Conservation (phyloP, 1,140 invertebrate genomes). For the Papilio glaucus region DNA sequence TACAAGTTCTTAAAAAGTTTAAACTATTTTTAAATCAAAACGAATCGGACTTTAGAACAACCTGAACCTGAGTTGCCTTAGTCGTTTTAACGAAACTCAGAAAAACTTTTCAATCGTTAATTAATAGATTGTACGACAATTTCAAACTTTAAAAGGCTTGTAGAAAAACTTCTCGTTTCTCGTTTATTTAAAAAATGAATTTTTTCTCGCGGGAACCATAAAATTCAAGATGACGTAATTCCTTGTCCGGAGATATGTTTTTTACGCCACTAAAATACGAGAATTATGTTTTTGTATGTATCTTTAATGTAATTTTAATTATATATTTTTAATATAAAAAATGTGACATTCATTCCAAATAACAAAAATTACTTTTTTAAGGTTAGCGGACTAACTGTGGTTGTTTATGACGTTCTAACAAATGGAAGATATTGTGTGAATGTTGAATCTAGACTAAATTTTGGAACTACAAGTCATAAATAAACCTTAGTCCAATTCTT, state of each 20-base stretch:
- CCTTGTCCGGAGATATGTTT: neutral
- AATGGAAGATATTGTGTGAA: too few relatives aligned
- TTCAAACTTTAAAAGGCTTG: neutral
- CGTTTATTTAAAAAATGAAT: slow-evolving; percentile 2
- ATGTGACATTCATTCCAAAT: too few relatives aligned
- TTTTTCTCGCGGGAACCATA: neutral
- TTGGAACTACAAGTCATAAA: neutral
- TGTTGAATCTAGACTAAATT: too few relatives aligned
- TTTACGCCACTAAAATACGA: too few relatives aligned
- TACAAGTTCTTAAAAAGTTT: neutral
- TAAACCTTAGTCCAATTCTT: neutral
- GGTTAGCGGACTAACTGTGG: too few relatives aligned
- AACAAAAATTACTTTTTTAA: too few relatives aligned
- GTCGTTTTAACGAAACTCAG: neutral
- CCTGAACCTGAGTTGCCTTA: neutral
- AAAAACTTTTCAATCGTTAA: slow-evolving; percentile 9
- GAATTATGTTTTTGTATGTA: too few relatives aligned
- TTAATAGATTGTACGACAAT: slow-evolving; percentile 11
- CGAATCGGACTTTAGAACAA: slow-evolving; percentile 22
- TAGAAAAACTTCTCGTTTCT: neutral
- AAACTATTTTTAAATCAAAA: slow-evolving; percentile 16
- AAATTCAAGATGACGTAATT: neutral
- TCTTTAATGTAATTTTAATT: too few relatives aligned
- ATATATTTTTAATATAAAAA: too few relatives aligned
- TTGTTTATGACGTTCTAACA: too few relatives aligned